These are phyloP conservation scores for Diachasmimorpha longicaudata DNA, from an alignment of 1,140 invertebrate species.

Conservation along the genomic window DNA sequence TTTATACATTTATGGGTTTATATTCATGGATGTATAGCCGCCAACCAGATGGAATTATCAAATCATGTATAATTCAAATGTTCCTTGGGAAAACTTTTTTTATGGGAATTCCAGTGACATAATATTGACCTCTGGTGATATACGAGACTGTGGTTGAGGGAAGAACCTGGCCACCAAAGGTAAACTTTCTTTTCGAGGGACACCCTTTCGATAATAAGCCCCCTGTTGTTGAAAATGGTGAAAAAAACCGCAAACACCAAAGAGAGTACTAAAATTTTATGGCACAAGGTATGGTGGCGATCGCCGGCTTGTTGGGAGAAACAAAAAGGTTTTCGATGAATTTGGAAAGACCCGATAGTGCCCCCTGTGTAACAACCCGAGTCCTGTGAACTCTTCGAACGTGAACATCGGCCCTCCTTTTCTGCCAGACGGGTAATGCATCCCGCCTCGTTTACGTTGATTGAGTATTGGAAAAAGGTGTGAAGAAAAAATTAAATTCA, in stretches of 20 bases:
- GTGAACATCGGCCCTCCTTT: background rate
- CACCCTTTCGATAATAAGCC: background rate
- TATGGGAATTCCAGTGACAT: background rate
- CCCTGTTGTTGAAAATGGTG: background rate
- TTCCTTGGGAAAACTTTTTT: background rate
- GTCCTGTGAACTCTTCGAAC: background rate
- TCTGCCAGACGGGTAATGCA: background rate
- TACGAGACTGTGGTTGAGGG: background rate
- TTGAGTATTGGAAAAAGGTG: too few relatives aligned
- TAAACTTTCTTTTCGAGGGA: background rate
- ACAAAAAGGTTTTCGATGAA: background rate
- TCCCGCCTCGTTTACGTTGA: too few relatives aligned
- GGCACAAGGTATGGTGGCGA: background rate
- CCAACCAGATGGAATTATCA: background rate
- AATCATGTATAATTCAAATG: background rate
- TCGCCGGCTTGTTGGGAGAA: background rate
- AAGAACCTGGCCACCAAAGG: background rate
- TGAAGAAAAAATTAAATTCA: too few relatives aligned
- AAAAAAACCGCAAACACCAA: background rate
- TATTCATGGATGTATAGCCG: background rate
- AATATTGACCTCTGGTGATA: background rate
- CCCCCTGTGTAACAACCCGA: background rate
- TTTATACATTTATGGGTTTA: background rate
- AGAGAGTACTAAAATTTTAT: conserved; percentile 5
- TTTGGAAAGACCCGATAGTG: background rate